Evolutionary conservation across 2,797 vertebrate genomes (phyloP), one percentile per base, ranked within the genome.

Genomic region (Hipposideros larvatus): DNA sequence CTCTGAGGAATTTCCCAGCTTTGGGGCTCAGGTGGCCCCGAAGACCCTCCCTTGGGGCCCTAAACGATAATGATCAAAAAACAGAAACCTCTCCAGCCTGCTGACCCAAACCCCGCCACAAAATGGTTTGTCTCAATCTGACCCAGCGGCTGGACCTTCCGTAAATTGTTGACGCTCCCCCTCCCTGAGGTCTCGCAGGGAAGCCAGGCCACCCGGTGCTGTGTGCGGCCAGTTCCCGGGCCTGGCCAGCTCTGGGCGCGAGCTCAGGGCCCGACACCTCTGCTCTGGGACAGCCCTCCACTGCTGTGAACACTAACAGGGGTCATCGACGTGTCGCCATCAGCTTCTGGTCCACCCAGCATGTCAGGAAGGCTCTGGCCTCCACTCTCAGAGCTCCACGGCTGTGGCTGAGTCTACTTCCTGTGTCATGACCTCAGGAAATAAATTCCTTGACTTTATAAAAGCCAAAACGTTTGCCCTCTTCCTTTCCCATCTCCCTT

Each of bases 1-100:
- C 98, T 99, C 99, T 87, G 99, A 99, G 98, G 99, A 99, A 92
- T 99, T 99, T 96, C 99, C 99, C 89, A 99, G 99, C 98, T 99
- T 99, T 97, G 99, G 99, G 97, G 99, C 99, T 97, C 99, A 99
- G 85, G 99, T 99, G 98, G 98, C 99, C 89, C 99, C 98, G 94
- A 99, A 99, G 98, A 98, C 99, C 95, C 99, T 99, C 96, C 99
- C 99, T 53, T 99, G 99, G 99, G 99, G 99, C 98, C 99, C 99
- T 75, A 99, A 99, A 97, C 99, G 99, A 98, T 99, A 99, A 99
- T 99, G 99, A 99, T 97, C 97, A 94, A 95, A 98, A 98, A 98
- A 96, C 96, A 97, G 97, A 97, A 98, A 92, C 82, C 94, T 97
- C 98, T 97, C 97, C 98, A 98, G 99, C 98, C 98, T 77, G 98